Base-by-base conservation (phyloP, 2,888 invertebrate species). In the Dorcus hopei region DNA sequence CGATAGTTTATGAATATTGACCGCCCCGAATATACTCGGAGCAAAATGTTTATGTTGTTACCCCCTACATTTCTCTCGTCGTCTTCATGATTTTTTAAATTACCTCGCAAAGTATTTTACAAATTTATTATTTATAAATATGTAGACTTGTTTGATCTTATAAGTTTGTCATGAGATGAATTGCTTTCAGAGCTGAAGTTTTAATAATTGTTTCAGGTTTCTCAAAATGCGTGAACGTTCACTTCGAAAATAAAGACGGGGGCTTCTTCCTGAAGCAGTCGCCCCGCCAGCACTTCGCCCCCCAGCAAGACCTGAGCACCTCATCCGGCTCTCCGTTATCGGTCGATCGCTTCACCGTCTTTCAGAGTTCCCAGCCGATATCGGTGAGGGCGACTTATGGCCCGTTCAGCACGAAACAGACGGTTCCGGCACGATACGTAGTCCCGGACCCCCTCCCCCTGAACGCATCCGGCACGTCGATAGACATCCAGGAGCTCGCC, bases 321-420 rank as follows among this genome's bases (percentile, higher is more conserved):
- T 51, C 51, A 52, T 63, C 76, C 49, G 89, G 89, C 53, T 87
- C 90, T 8, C 82, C 91, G 39, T 81, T 94, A 52, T 92, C 92
- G 53, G 85, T 91, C 63, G 93, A 95, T 80, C 88, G 92, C 63
- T 95, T 96, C 77, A 93, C 95, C 57, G 91, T 97, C 40, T 89
- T 96, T 70, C 93, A 95, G 77, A 93, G 93, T 41, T 91, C 93
- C 49, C 90, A 93, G 67, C 93, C 95, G 23, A 93, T 93, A 38
- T 93, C 94, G 23, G 91, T 97, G 43, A 85, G 95, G 60, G 95
- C 95, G 50, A 92, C 91, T 42, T 95, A 95, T 75, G 97, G 96
- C 3, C 96, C 96, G 6, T 96, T 96, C 80, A 93, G 93, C 68
- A 95, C 95, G 54, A 95, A 95, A 74, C 95, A 96, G 80, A 95